Evolutionary conservation across 2,888 invertebrate species (phyloP).

Genomic region (Linyphia triangularis): DNA sequence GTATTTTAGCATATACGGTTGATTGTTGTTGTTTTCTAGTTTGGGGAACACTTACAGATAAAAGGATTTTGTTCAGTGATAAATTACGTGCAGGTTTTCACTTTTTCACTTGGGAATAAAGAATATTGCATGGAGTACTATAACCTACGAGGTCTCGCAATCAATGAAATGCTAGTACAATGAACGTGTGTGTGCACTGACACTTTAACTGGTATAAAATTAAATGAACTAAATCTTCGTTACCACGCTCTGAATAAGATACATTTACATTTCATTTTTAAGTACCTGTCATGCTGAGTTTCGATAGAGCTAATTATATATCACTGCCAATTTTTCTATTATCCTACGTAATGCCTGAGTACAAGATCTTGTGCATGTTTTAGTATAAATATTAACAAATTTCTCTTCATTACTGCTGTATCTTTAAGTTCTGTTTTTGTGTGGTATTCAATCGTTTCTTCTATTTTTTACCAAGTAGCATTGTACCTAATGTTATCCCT

Average conservation of each 20-base stretch:
- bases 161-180: background rate
- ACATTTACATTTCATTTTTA: background rate
- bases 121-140: conserved; percentile 19
- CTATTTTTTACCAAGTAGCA: background rate
- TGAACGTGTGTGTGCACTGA: too few relatives aligned
- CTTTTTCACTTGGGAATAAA: background rate
- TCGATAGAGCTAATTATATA: conserved; percentile 52
- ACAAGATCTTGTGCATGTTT: conserved; percentile 25
- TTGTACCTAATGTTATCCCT: background rate
- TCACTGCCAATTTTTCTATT: conserved; percentile 70
- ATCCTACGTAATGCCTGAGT: conserved; percentile 2
- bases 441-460: background rate
- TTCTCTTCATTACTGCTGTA: background rate
- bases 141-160: background rate
- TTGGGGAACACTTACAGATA: conserved; percentile 42
- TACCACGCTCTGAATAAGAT: background rate
- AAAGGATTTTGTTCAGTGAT: conserved; percentile 28
- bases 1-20: background rate
- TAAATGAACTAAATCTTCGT: background rate
- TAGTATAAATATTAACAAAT: conserved; percentile 1
- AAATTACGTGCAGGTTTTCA: conserved; percentile 7
- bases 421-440: background rate
- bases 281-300: background rate
- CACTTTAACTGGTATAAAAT: background rate
- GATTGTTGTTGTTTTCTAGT: conserved; percentile 5